Conservation (phyloP, 2,797 vertebrate genomes). For the Phylloscopus collybita region DNA sequence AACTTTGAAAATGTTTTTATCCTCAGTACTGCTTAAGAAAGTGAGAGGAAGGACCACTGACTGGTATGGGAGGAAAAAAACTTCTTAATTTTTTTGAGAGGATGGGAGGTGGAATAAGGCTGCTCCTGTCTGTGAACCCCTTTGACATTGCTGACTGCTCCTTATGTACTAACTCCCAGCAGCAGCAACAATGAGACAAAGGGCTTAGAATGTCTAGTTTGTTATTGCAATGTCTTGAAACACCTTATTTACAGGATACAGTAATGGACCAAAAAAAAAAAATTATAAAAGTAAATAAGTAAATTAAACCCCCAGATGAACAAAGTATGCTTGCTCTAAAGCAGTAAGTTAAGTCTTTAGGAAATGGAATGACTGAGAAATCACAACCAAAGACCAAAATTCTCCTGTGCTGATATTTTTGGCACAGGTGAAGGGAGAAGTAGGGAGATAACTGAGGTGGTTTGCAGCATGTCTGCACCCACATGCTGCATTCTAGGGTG, state of each 20-base stretch:
- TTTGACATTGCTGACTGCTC: neutral
- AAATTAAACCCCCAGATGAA: neutral
- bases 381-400: neutral
- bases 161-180: neutral
- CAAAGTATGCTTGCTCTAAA: neutral
- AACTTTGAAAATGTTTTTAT: slow-evolving; percentile 42
- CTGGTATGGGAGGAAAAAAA: neutral
- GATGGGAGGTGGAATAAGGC: neutral
- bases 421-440: neutral
- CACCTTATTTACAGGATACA: neutral
- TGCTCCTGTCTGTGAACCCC: neutral
- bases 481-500: neutral
- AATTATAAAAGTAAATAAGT: neutral
- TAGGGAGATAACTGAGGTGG: neutral
- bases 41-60: neutral
- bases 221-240: neutral
- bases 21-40: neutral
- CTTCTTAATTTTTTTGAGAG: neutral
- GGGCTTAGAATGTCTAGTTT: neutral
- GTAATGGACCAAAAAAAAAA: neutral
- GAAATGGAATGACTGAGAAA: neutral
- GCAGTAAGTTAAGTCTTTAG: neutral
- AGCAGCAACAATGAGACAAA: neutral
- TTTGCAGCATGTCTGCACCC: neutral
- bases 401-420: neutral